phyloP scores from a whole-genome alignment of 1,140 invertebrate genomes.

The Lordiphosa clarofinis region DNA sequence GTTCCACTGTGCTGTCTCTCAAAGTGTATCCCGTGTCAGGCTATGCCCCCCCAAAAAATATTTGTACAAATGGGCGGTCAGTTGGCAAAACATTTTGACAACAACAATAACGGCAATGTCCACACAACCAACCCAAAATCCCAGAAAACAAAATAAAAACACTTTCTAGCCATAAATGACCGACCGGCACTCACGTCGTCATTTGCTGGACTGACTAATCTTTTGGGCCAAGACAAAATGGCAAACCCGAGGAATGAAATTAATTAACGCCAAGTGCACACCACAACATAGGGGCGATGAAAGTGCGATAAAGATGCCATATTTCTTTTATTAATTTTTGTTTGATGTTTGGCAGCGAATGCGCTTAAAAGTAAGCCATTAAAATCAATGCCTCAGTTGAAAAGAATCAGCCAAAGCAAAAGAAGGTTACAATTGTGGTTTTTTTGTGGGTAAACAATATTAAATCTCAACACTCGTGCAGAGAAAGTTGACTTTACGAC shows the following conservation, averaged over 20 bases:
- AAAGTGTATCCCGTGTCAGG: slow-evolving; percentile 1
- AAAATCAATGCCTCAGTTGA: slow-evolving; percentile 53
- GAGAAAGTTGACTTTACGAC: slow-evolving; percentile 65
- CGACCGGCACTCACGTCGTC: slow-evolving; percentile 40
- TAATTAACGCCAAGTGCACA: slow-evolving; percentile 68
- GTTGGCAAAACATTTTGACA: slow-evolving; percentile 68
- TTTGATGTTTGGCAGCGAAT: background rate
- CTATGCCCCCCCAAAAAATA: slow-evolving; percentile 40
- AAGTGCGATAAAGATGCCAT: slow-evolving; percentile 58
- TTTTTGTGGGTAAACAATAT: slow-evolving; percentile 64
- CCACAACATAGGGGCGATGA: slow-evolving; percentile 43
- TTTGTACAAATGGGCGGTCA: slow-evolving; percentile 61
- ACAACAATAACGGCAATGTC: slow-evolving; percentile 17
- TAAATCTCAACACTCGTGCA: slow-evolving; percentile 72
- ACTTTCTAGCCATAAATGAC: slow-evolving; percentile 67
- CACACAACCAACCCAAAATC: slow-evolving; percentile 37
- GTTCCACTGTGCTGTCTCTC: too few relatives aligned
- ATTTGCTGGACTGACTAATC: slow-evolving; percentile 17
- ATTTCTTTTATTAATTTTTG: slow-evolving; percentile 66
- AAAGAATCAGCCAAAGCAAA: slow-evolving; percentile 38
- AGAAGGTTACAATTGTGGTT: slow-evolving; percentile 50
- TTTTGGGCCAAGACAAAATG: slow-evolving; percentile 8
- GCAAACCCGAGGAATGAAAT: slow-evolving; percentile 47
- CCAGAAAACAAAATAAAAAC: slow-evolving; percentile 17
- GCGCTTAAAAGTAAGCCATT: slow-evolving; percentile 45